Conservation (phyloP, 1,140 invertebrate species). For the Sinella curviseta region DNA sequence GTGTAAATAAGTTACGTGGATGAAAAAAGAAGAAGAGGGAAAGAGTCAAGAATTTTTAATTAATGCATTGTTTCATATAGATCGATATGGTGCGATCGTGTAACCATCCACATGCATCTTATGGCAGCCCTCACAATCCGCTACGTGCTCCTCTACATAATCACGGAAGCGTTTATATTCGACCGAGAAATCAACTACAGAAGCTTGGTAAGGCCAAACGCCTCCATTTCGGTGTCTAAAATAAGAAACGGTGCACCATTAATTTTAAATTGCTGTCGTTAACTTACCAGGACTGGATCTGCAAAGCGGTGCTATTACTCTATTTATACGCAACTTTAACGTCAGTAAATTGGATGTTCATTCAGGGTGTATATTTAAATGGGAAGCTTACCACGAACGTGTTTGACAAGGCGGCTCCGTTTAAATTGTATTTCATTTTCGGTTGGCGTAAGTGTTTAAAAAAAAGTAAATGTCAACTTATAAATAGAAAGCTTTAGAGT, state of each 20-base stretch:
- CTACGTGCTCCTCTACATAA: neutral
- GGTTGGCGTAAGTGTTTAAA: slow-evolving; percentile 59
- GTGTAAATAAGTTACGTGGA: too few relatives aligned
- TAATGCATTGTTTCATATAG: neutral
- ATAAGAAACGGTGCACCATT: neutral
- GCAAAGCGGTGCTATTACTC: slow-evolving; percentile 56
- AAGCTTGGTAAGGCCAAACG: neutral
- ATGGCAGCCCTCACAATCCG: neutral
- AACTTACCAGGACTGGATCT: slow-evolving; percentile 57
- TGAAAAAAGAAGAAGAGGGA: too few relatives aligned
- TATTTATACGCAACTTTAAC: slow-evolving; percentile 58
- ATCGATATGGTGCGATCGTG: neutral
- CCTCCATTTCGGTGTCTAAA: neutral
- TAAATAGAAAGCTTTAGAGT: neutral
- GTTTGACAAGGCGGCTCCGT: slow-evolving; percentile 56
- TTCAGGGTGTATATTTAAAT: slow-evolving; percentile 54
- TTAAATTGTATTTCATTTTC: slow-evolving; percentile 57
- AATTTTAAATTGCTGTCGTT: slow-evolving; percentile 5
- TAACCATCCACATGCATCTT: neutral
- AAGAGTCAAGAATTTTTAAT: neutral
- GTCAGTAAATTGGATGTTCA: slow-evolving; percentile 64
- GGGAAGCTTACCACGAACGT: slow-evolving; percentile 57
- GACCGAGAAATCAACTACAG: neutral
- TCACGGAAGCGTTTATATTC: neutral
- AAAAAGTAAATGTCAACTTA: neutral